Evolutionary conservation across 2,113 vertebrate genomes (phyloP), one percentile per base, ranked within the genome.

Genomic region (Brachirus orientalis): DNA sequence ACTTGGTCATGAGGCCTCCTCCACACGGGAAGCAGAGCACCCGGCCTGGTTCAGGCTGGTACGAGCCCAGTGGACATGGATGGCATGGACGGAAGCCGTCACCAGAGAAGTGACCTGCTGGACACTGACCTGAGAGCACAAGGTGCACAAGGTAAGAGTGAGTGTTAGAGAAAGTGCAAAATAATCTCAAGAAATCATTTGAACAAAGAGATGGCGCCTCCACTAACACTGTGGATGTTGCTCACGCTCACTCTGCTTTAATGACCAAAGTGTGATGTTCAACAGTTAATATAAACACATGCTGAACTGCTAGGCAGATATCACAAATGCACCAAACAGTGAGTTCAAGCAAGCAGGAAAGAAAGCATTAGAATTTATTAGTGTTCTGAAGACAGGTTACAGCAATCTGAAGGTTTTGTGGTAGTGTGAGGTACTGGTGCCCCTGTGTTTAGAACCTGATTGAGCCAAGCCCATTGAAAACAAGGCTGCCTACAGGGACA

Each of bases 1-100:
- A 92, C 76, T 95, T 98, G 77, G 97, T 98, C 88, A 95, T 92
- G 20, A 99, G 92, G 3, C 95, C 96, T 52, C 97, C 97, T 0
- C 97, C 96, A 13, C 97, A 99, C 40, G 93, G 85, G 65, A 99
- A 98, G 88, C 97, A 99, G 41, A 95, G 83, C 0, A 97, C 96
- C 6, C 97, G 94, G 14, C 97, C 97, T 0, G 94, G 91, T 47
- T 98, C 96, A 0, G 95, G 93, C 88, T 99, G 97, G 75, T 96
- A 99, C 0, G 89, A 93, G 56, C 97, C 97, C 51, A 94, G 44
- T 0, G 91, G 85, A 77, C 97, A 99, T 9, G 85, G 74, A 84
- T 92, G 91, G 58, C 97, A 99, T 1, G 96, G 97, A 50, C 91
- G 92, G 81, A 99, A 98, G 2, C 97, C 97, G 1, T 98, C 95